phyloP scores from a whole-genome alignment of 2,113 vertebrate genomes.

The Lonchura striata region DNA sequence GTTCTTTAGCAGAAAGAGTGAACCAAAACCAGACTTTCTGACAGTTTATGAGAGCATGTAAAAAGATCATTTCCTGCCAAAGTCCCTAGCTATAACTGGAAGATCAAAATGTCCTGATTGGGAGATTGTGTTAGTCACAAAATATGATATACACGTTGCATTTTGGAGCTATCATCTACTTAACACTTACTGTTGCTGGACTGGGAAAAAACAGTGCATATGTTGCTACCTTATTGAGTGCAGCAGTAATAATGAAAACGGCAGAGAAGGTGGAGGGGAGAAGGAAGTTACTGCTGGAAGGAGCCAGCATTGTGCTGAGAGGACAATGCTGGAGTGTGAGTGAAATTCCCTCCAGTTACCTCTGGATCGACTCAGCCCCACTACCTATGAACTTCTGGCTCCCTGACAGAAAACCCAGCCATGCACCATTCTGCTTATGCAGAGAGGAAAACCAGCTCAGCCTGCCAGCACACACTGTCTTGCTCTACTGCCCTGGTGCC shows the following conservation, averaged over 20 bases:
- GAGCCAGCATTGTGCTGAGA: background rate
- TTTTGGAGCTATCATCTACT: slow-evolving; percentile 33
- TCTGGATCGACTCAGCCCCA: background rate
- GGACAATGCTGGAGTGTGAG: background rate
- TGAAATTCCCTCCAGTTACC: slow-evolving; percentile 1
- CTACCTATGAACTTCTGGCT: background rate
- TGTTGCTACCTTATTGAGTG: slow-evolving; percentile 29
- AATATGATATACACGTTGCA: slow-evolving; percentile 24
- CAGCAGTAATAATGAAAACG: background rate
- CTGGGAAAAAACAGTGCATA: background rate
- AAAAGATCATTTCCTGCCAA: slow-evolving; percentile 65
- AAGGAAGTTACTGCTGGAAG: background rate
- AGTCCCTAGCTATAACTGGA: slow-evolving; percentile 22
- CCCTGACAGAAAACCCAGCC: background rate
- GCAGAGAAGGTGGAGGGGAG: background rate
- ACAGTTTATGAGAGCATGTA: slow-evolving; percentile 55
- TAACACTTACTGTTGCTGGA: slow-evolving; percentile 52
- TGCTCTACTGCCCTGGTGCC: background rate
- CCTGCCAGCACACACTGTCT: background rate
- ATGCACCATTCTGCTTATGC: background rate
- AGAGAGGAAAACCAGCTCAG: background rate
- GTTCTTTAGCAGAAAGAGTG: slow-evolving; percentile 5
- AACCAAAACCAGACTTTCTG: slow-evolving; percentile 59
- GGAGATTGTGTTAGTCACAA: slow-evolving; percentile 41
- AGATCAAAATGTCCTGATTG: slow-evolving; percentile 63